Evolutionary conservation across 2,113 vertebrate genomes (phyloP).

Genomic region (Pongo pygmaeus): DNA sequence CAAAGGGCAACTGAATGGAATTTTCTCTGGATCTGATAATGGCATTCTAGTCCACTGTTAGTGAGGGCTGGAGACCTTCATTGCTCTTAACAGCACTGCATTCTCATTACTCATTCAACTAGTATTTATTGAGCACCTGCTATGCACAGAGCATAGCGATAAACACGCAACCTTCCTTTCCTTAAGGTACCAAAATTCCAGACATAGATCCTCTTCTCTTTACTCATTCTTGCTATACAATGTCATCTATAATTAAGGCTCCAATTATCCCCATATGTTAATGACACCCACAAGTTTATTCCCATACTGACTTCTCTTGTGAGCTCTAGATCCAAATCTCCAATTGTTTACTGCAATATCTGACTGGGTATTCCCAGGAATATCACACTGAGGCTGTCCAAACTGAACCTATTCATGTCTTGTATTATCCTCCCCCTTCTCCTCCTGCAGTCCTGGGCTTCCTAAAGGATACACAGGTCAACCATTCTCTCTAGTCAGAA

Average conservation of each 20-base stretch:
- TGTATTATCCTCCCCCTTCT: not conserved
- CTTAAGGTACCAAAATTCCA: not conserved
- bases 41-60: not conserved
- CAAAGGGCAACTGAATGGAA: slow-evolving; percentile 17
- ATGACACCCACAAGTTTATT: not conserved
- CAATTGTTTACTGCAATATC: not conserved
- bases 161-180: not conserved
- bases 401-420: not conserved
- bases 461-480: not conserved
- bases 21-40: not conserved
- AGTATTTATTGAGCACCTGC: not conserved
- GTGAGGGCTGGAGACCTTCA: not conserved
- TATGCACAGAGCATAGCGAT: not conserved
- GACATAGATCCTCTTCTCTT: not conserved
- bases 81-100: not conserved
- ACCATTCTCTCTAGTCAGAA: not conserved
- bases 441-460: not conserved
- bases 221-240: not conserved
- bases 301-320: not conserved
- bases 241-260: not conserved
- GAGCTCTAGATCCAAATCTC: not conserved
- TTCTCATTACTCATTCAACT: not conserved
- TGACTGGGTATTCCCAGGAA: not conserved
- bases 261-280: not conserved
- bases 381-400: not conserved